Conservation (phyloP, 2,797 vertebrate species). For the Carcharodon carcharias region DNA sequence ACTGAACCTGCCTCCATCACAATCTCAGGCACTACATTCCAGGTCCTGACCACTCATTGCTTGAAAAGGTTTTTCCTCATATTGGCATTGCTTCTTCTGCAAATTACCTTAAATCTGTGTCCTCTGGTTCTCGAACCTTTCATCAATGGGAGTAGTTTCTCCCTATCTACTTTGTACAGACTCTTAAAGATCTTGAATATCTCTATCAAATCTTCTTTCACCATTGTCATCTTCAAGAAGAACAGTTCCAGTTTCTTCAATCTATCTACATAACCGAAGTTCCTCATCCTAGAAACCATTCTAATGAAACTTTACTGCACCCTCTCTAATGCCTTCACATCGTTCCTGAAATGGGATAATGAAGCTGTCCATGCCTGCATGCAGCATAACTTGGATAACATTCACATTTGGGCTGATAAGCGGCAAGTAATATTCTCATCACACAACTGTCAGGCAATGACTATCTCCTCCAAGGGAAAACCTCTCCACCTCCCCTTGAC, state of each 20-base stretch:
- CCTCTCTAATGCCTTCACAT: background rate
- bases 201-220: background rate
- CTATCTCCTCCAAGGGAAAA: background rate
- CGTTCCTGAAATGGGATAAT: background rate
- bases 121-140: background rate
- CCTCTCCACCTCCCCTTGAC: no score
- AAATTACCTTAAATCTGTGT: background rate
- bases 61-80: background rate
- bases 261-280: background rate
- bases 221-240: background rate
- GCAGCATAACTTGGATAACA: background rate
- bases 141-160: background rate
- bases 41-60: background rate
- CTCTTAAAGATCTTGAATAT: background rate
- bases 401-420: background rate
- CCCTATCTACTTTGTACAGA: background rate
- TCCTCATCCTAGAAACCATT: background rate
- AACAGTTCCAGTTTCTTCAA: background rate
- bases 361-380: background rate
- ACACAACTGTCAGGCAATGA: background rate
- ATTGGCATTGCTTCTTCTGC: background rate
- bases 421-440: background rate
- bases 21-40: background rate
- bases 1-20: background rate
- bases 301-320: background rate